These are phyloP conservation scores for Darevskia mixta DNA, from an alignment of 2,797 vertebrate genomes.

Conservation along the genomic window DNA sequence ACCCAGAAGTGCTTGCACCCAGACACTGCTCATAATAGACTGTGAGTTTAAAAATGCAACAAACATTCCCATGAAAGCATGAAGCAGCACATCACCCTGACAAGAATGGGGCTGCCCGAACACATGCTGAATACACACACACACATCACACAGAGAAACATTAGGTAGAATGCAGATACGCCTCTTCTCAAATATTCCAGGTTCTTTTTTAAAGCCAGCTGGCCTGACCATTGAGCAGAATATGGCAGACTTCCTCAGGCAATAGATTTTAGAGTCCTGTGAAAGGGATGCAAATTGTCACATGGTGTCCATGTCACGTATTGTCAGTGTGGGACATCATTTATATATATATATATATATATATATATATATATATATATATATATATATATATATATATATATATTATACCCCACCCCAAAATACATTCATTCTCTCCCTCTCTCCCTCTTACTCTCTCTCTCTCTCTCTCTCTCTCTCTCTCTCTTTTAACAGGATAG, in stretches of 20 bases:
- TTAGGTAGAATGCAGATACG: not conserved
- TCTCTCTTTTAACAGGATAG: not conserved
- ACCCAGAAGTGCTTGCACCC: not conserved
- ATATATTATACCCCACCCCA: no score
- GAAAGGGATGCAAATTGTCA: not conserved
- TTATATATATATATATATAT: no score
- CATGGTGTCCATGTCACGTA: not conserved
- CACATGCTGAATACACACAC: not conserved
- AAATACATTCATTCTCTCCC: no score
- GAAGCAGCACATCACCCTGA: not conserved
- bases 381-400: not conserved
- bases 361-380: no score
- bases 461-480: no score
- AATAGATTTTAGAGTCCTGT: not conserved
- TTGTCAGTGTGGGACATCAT: not conserved
- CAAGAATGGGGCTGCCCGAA: no score
- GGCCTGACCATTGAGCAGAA: not conserved
- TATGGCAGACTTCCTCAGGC: not conserved
- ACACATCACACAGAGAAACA: not conserved
- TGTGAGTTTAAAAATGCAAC: not conserved
- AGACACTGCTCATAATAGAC: not conserved
- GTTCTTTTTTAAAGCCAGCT: not conserved
- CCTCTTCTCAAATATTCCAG: not conserved
- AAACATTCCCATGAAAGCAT: not conserved
- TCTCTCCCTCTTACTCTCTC: no score